Evolutionary conservation across 2,797 vertebrate species (phyloP).

Genomic region (Rhinichthys osculus): DNA sequence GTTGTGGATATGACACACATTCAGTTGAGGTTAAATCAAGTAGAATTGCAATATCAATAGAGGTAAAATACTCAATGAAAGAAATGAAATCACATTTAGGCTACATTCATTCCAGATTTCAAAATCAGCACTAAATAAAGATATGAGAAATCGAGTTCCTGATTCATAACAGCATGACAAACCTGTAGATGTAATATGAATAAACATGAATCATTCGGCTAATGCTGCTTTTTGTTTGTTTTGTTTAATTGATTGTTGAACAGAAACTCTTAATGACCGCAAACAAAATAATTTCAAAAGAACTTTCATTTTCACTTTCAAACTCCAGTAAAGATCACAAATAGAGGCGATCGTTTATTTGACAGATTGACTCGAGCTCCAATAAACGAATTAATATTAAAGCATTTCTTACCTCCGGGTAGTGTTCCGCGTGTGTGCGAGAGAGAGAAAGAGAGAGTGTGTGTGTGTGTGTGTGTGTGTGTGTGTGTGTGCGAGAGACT

Average conservation of each 20-base stretch:
- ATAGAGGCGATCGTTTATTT: not conserved
- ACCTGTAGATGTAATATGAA: not conserved
- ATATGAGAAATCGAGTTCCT: not conserved
- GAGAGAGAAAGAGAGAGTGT: too few relatives aligned
- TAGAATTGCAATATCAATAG: not conserved
- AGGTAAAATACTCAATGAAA: not conserved
- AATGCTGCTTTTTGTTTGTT: not conserved
- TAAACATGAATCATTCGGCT: not conserved
- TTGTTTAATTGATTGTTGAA: not conserved
- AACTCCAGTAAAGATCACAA: not conserved
- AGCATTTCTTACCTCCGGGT: conserved; percentile 16
- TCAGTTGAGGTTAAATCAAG: not conserved
- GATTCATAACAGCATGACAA: not conserved
- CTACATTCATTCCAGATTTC: not conserved
- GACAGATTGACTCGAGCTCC: not conserved
- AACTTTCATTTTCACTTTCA: not conserved
- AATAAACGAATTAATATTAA: not conserved
- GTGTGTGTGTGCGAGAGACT: not conserved
- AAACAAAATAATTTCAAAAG: not conserved
- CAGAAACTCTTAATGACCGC: not conserved
- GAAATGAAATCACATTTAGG: not conserved
- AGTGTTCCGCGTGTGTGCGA: not conserved
- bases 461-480: not conserved
- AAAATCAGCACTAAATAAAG: too few relatives aligned
- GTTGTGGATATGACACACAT: not conserved